Base-by-base conservation (phyloP, 2,113 vertebrate genomes). In the Sapayoa aenigma region DNA sequence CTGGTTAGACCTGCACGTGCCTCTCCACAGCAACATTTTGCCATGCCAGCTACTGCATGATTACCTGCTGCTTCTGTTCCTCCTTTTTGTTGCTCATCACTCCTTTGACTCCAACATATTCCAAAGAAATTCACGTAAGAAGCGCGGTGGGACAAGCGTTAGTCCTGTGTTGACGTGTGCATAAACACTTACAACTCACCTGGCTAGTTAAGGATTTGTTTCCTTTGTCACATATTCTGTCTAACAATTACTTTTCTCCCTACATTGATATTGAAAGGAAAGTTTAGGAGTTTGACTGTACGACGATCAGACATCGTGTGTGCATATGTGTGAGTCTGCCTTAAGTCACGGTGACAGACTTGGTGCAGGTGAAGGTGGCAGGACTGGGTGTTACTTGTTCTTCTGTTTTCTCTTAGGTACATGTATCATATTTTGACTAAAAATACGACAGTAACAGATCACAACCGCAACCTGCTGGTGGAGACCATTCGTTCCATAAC, bases 401-500 rank as follows among this genome's bases (percentile, higher is more conserved):
- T 79, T 60, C 6, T 27, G 46, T 74, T 90, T 62, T 60, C 41
- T 88, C 84, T 50, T 49, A 99, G 99, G 96, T 99, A 99, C 76
- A 98, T 99, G 98, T 99, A 99, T 96, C 99, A 99, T 24, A 98
- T 99, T 95, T 93, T 99, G 94, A 99, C 99, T 49, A 99, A 99
- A 97, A 99, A 99, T 90, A 99, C 99, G n/a, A 99, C 99, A 15
- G 99, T 99, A 71, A 99, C 99, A 1, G 99, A 99, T 88, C 98
- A 99, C 96, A 99, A 99, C 97, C 98, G 99, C 73, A 99, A 99
- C 94, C 98, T 99, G 25, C 97, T 99, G 17, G 99, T 99, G 68
- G 99, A 99, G 96, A 99, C 99, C 23, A 99, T 99, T 91, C 99
- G 99, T 25, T 99, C 99, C 65, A 99, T 99, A 88, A 99, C 99